Evolutionary conservation across 2,113 vertebrate genomes (phyloP).

Genomic region (Actenoides lindsayi): DNA sequence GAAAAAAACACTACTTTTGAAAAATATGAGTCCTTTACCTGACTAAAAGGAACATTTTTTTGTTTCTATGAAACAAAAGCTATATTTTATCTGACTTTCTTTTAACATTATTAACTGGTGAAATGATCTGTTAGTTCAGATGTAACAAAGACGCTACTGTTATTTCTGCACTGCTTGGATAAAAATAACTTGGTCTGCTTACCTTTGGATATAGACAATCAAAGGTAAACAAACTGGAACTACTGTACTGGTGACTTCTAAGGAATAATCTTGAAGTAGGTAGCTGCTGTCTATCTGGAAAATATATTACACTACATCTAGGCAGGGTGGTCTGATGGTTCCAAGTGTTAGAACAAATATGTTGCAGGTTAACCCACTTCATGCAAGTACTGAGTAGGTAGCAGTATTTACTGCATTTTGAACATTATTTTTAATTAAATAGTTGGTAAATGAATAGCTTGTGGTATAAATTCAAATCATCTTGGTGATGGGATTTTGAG

Average conservation of each 20-base stretch:
- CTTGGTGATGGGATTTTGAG: slow-evolving; percentile 53
- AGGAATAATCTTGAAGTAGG: background rate
- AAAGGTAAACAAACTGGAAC: background rate
- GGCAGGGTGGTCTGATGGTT: background rate
- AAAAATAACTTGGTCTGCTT: background rate
- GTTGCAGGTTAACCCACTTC: background rate
- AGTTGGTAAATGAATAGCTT: slow-evolving; percentile 7
- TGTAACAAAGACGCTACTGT: background rate
- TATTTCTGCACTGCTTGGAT: slow-evolving; percentile 38
- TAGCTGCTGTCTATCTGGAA: background rate
- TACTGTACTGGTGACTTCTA: background rate
- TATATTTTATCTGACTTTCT: slow-evolving; percentile 22
- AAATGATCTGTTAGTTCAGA: slow-evolving; percentile 33
- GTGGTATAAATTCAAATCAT: slow-evolving; percentile 37
- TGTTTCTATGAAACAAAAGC: slow-evolving; percentile 82
- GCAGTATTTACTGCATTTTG: slow-evolving; percentile 69
- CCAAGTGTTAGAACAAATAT: background rate
- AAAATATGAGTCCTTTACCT: slow-evolving; percentile 4
- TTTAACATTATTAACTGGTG: slow-evolving; percentile 38
- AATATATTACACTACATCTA: background rate
- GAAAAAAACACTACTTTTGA: background rate
- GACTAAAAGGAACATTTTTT: slow-evolving; percentile 48
- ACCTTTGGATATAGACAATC: background rate
- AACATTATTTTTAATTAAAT: slow-evolving; percentile 22
- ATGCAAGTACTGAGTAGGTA: slow-evolving; percentile 9